Evolutionary conservation across 2,888 invertebrate species (phyloP), one percentile per base, ranked within the genome.

Genomic region (Resseliella maxima): DNA sequence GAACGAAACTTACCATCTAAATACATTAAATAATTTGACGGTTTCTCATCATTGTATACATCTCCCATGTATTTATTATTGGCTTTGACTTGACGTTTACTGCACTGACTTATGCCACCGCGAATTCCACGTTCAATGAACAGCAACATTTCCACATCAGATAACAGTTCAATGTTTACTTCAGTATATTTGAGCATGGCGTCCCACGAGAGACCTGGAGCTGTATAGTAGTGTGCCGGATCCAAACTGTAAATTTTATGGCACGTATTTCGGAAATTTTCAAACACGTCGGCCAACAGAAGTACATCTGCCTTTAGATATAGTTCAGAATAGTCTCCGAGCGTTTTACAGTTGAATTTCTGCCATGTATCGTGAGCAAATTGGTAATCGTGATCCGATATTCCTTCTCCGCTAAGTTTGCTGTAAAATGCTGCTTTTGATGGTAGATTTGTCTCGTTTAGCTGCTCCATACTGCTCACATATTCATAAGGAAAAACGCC

Each of bases 401-500:
- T 87, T n/a, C 81, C 83, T 83, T 81, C 86, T 86, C 87, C 85
- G 1, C 41, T 87, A 64, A 88, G 87, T 64, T 36, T 87, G 46
- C 88, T 89, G 86, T 87, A 88, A 87, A 89, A 89, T 18, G 86
- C 6, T 18, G 88, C 86, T 86, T 86, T 86, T 18, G 86, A 2
- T n/a, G 88, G 88, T 85, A 88, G 86, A 45, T 24, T 18, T 59
- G 64, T 41, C 88, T 85, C 72, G 21, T 88, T 85, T 0, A 89
- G 54, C 87, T 88, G 89, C 1, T 87, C 86, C 46, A 72, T 85
- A 0, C 46, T 85, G 18, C 88, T 87, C n/a, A 89, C 83, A 86
- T 89, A 90, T 21, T 89, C 88, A 87, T 90, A 90, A 6, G 89
- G 89, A 87, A 89, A 89, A 31, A 90, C 88, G 1, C 89, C 89